These are phyloP conservation scores for Threskiornis aethiopicus DNA, from an alignment of 2,797 vertebrate species.

Conservation along the genomic window DNA sequence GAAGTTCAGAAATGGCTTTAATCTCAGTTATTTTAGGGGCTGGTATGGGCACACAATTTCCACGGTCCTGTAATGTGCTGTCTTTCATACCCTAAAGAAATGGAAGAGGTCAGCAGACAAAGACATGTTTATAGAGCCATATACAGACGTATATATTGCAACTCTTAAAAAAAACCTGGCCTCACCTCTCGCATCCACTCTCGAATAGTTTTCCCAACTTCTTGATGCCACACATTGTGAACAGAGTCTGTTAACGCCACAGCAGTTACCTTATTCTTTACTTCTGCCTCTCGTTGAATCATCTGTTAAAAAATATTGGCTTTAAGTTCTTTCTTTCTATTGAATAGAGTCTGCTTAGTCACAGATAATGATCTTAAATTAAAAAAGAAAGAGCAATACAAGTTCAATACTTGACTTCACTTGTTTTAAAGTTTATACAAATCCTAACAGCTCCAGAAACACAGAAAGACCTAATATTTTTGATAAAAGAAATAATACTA, in stretches of 20 bases:
- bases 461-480: constrained; percentile 50
- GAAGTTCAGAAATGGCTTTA: constrained; percentile 23
- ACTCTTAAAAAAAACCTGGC: neutral
- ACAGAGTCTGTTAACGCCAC: constrained; percentile 96
- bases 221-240: constrained; percentile 98
- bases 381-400: constrained; percentile 49
- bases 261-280: constrained; percentile 90
- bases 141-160: neutral
- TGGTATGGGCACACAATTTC: neutral
- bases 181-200: constrained; percentile 98
- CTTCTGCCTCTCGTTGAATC: constrained; percentile 92
- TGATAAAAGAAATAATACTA: constrained; percentile 62
- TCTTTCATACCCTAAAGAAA: neutral
- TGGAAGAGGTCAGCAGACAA: neutral
- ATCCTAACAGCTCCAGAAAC: constrained; percentile 42
- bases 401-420: constrained; percentile 37
- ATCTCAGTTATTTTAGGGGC: constrained; percentile 23
- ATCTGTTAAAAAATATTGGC: constrained; percentile 82
- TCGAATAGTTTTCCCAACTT: constrained; percentile 89
- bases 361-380: constrained; percentile 58
- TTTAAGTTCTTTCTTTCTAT: constrained; percentile 42
- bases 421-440: constrained; percentile 60
- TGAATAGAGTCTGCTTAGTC: constrained; percentile 59
- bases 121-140: neutral
- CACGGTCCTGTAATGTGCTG: neutral